Evolutionary conservation across 2,797 vertebrate genomes (phyloP), one percentile per base, ranked within the genome.

Genomic region (Propithecus perrieri): DNA sequence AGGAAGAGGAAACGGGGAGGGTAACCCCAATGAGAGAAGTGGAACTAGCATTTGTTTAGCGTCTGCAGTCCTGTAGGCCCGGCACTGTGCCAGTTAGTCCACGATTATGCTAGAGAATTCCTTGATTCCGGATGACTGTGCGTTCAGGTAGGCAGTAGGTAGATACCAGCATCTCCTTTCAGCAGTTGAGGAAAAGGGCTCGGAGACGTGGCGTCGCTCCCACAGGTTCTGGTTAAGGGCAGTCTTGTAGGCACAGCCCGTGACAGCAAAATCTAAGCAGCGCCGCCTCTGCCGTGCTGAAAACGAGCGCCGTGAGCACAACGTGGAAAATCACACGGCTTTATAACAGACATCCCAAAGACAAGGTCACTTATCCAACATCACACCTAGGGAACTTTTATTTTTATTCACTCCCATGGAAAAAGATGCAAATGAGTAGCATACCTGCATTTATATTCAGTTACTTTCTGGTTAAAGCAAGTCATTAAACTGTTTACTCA

Each of bases 401-500:
- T 85, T 96, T 96, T 96, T 93, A 95, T 80, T 91, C 86, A 48
- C 41, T 17, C 59, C 10, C 95, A 74, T 89, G 96, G 95, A 95
- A 96, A 85, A 79, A 93, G 41, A 95, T 93, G 94, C 97, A 95
- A 96, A 96, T 89, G 71, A 93, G 71, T 0, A 72, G 71, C 97
- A 97, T 97, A 91, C 97, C 97, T 98, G 96, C 89, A 96, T 97
- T 97, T 96, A 72, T 94, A 96, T 80, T 91, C 96, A 96, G 89
- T 95, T 89, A 87, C 97, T 94, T 96, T 93, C 94, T 93, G 81
- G 97, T 97, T 95, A 96, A 85, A 81, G 71, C 91, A 50, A 74
- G 83, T 94, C 89, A 48, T 97, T 97, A 97, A 98, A 96, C 85
- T 97, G 96, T 97, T 95, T 86, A 87, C 93, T 96, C 89, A 91